Base-by-base conservation (phyloP, 2,797 vertebrate genomes). In the Phrynocephalus vlangalii region DNA sequence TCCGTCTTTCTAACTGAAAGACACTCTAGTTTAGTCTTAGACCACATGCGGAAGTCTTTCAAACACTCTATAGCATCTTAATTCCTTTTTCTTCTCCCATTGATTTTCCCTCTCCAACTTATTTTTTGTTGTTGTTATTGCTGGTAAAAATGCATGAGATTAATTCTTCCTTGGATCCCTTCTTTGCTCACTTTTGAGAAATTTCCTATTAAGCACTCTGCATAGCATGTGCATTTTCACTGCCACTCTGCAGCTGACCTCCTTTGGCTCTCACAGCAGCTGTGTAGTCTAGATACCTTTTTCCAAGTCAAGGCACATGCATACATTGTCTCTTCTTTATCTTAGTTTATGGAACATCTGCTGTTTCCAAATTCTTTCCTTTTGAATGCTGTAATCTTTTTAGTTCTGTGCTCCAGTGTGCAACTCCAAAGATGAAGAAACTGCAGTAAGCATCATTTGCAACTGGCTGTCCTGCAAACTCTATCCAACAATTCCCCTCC, bases 331-430 rank as follows among this genome's bases (percentile, higher is more conserved):
- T 1, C 75, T 78, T 85, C 90, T 91, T 88, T 28, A 93, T 92
- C 91, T 56, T 60, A 77, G 85, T 89, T 95, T 92, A 92, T 82
- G 79, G 87, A 92, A 93, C 89, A 94, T 90, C 93, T 95, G 94
- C 90, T 92, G 81, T 91, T 92, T 89, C 85, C 92, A 85, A 94
- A 92, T 94, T 90, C 90, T 94, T 95, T 93, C 90, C 90, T 90
- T 73, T 91, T 33, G 79, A 90, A 90, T 87, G 71, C 82, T 56
- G 81, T 84, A 79, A 89, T 92, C 90, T 87, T 90, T 90, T 90
- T 52, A 22, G 87, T 33, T 79, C 50, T 0, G 0, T 84, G 84
- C 93, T 92, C 90, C 90, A 93, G 68, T 73, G 79, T 82, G 60
- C 68, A 77, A 66, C 87, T 73, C 80, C 1, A 66, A 93, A 92